Evolutionary conservation across 2,888 invertebrate genomes (phyloP).

Genomic region (Cylloceria caligata): DNA sequence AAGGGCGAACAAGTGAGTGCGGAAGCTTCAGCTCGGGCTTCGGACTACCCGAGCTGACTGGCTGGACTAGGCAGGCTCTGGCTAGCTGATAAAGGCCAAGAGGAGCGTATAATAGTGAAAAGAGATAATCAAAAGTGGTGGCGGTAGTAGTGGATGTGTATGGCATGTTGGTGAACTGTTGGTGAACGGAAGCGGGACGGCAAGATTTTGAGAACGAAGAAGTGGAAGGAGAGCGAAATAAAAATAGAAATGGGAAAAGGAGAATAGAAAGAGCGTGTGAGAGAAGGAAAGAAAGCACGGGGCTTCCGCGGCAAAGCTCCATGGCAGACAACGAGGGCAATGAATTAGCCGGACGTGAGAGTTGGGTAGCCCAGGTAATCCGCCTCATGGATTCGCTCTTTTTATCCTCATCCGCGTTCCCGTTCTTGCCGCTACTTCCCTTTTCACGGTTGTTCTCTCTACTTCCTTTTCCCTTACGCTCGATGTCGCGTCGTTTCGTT

Average conservation of each 20-base stretch:
- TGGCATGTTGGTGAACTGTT: conserved; percentile 17
- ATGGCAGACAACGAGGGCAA: conserved; percentile 68
- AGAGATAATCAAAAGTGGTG: conserved; percentile 57
- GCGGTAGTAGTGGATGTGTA: conserved; percentile 31
- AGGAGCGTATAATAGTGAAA: conserved; percentile 57
- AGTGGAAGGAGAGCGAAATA: conserved; percentile 21
- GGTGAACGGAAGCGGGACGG: conserved; percentile 24
- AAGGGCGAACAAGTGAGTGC: conserved; percentile 52
- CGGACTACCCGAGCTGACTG: no score
- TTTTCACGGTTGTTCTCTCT: conserved; percentile 39
- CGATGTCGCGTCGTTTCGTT: conserved; percentile 11
- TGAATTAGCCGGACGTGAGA: conserved; percentile 73
- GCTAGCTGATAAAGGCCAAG: conserved; percentile 64
- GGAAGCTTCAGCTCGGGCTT: conserved; percentile 18
- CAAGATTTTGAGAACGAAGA: conserved; percentile 31
- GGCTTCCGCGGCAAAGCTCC: conserved; percentile 47
- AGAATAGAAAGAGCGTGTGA: conserved; percentile 23
- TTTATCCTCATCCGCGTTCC: conserved; percentile 65
- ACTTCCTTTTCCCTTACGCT: conserved; percentile 9
- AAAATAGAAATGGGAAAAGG: conserved; percentile 37
- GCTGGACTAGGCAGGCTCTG: conserved; percentile 15
- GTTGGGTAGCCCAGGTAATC: conserved; percentile 71
- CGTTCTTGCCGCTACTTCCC: conserved; percentile 51
- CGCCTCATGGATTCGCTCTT: conserved; percentile 66
- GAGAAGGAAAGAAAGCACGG: conserved; percentile 22